A percentile compares a stretch with the other conserved stretches of the same genome.
Evolutionary conservation across 2,888 invertebrate species (phyloP).

Genomic region (Dilophus febrilis): DNA sequence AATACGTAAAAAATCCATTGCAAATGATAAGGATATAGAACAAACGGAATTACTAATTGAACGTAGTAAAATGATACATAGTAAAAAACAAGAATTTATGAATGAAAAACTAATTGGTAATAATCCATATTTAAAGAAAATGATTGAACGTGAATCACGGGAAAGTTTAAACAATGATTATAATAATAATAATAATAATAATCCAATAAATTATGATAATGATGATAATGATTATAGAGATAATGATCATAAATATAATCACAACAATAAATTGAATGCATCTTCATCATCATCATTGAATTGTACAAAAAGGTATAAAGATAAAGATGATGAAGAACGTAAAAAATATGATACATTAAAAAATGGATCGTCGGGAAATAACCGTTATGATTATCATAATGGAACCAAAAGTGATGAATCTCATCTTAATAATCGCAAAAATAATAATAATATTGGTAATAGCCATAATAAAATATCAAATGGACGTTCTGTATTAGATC

Average conservation of each 20-base stretch:
- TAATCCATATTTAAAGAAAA: constrained; percentile 28
- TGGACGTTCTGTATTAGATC: too few species aligned
- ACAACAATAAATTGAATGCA: too few species aligned
- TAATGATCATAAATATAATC: neutral
- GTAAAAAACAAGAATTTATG: constrained; percentile 27
- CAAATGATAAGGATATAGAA: constrained; percentile 7
- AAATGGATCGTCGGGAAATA: too few species aligned
- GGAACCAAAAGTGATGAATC: too few species aligned
- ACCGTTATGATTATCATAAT: too few species aligned
- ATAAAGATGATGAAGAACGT: too few species aligned
- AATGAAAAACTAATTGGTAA: constrained; percentile 26
- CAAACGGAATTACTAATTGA: constrained; percentile 23
- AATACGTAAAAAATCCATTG: neutral
- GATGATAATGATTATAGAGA: constrained; percentile 8
- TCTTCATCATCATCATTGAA: too few species aligned
- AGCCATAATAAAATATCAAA: too few species aligned
- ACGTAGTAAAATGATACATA: constrained; percentile 25
- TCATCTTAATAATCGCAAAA: too few species aligned
- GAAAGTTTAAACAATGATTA: neutral
- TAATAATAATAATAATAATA: neutral
- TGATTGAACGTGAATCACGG: constrained; percentile 15
- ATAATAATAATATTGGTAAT: too few species aligned
- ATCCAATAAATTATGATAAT: constrained; percentile 1
- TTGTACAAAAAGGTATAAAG: too few species aligned
- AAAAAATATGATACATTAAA: too few species aligned